Conservation (phyloP, 1,140 invertebrate genomes). For the Bombus breviceps region DNA sequence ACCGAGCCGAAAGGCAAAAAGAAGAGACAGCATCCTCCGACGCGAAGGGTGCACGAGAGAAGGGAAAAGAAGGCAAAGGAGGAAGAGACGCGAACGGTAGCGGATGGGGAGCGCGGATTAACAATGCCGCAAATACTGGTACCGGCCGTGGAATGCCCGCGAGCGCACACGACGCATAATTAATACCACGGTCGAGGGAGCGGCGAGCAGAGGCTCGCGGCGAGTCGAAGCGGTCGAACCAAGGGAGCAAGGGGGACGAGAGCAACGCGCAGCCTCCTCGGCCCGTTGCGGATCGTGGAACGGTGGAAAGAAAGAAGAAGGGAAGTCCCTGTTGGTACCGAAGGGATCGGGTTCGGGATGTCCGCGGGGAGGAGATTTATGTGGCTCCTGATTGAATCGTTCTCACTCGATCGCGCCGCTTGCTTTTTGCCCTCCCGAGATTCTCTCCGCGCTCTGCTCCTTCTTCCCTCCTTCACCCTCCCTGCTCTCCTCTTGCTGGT, state of each 20-base stretch:
- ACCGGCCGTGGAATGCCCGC: slow-evolving; percentile 80
- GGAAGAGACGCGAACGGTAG: slow-evolving; percentile 76
- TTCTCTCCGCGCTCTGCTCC: slow-evolving; percentile 44
- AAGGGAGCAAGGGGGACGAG: slow-evolving; percentile 35
- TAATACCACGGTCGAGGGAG: slow-evolving; percentile 75
- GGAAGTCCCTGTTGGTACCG: slow-evolving; percentile 55
- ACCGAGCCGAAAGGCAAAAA: slow-evolving; percentile 56
- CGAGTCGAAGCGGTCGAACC: slow-evolving; percentile 58
- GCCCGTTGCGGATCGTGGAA: slow-evolving; percentile 54
- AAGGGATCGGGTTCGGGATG: slow-evolving; percentile 76
- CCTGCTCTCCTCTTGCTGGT: not conserved
- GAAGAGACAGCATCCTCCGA: slow-evolving; percentile 24
- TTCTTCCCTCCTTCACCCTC: not conserved
- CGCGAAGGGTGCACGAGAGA: not conserved
- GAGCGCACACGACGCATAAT: slow-evolving; percentile 81
- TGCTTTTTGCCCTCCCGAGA: slow-evolving; percentile 75
- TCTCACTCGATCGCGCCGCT: slow-evolving; percentile 82
- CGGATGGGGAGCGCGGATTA: slow-evolving; percentile 80
- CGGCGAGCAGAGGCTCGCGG: slow-evolving; percentile 50
- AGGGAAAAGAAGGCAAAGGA: not conserved
- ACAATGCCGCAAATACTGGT: slow-evolving; percentile 82
- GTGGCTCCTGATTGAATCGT: slow-evolving; percentile 83
- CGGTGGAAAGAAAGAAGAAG: slow-evolving; percentile 63
- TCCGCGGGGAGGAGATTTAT: slow-evolving; percentile 82
- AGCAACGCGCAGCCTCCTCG: slow-evolving; percentile 1